Conservation (phyloP, 2,113 vertebrate genomes). For the Caretta caretta region DNA sequence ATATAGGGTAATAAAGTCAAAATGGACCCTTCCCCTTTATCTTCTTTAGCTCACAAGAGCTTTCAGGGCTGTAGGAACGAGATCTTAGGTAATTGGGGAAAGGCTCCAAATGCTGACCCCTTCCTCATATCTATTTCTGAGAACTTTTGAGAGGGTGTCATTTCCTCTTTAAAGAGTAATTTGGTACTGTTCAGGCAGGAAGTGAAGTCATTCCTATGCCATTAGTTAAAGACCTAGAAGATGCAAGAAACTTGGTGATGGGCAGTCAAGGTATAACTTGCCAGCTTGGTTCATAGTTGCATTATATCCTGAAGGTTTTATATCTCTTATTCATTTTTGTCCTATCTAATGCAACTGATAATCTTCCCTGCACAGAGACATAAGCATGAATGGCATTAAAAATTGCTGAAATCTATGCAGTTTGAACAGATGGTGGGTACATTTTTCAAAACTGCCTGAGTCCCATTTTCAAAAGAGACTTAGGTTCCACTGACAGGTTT, state of each 20-base stretch:
- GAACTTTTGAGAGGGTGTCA: neutral
- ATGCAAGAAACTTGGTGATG: neutral
- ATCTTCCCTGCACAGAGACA: neutral
- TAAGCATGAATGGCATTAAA: neutral
- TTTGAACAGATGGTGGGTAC: too few species aligned
- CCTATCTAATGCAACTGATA: neutral
- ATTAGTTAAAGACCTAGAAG: neutral
- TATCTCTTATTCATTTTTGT: neutral
- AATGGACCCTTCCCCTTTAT: neutral
- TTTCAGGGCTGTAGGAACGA: neutral
- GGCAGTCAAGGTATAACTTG: neutral
- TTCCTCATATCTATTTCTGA: neutral
- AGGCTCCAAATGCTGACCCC: neutral
- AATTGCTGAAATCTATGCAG: neutral
- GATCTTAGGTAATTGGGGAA: neutral
- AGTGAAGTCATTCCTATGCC: neutral
- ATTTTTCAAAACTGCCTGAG: too few species aligned
- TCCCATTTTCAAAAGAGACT: too few species aligned
- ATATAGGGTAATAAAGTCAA: neutral
- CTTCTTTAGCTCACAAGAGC: neutral
- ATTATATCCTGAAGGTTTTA: neutral
- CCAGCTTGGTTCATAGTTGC: neutral
- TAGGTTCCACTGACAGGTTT: too few species aligned
- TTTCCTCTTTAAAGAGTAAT: neutral
- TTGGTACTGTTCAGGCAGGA: neutral